Evolutionary conservation across 37 sponge, comb jelly and placozoan genomes (phyloP).

Genomic region (Mnemiopsis leidyi): DNA sequence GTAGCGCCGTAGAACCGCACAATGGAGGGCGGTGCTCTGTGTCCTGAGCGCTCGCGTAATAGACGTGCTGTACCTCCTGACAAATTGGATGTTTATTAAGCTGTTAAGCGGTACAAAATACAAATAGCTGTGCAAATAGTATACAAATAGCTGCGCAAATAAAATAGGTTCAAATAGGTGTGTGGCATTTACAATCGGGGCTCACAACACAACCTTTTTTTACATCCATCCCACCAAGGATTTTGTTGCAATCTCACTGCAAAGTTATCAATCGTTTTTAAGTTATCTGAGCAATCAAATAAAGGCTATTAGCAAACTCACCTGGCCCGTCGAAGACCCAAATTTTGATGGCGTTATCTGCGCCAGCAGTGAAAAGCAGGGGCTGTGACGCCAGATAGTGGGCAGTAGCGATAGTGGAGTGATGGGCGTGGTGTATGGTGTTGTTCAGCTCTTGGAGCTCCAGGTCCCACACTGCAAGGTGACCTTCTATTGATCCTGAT

Average conservation of each 20-base stretch:
- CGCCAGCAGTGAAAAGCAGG: slow-evolving; percentile 78
- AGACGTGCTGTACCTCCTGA: slow-evolving; percentile 92
- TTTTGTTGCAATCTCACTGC: no score
- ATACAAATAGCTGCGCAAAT: no score
- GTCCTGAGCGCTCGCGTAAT: slow-evolving; percentile 82
- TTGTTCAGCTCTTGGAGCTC: slow-evolving; percentile 71
- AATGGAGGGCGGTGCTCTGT: slow-evolving; percentile 88
- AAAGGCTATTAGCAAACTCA: not conserved
- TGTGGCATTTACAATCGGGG: no score
- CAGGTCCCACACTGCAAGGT: slow-evolving; percentile 94
- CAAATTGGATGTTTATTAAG: no score
- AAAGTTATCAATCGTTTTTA: no score
- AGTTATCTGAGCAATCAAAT: no score
- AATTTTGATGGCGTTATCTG: slow-evolving; percentile 88
- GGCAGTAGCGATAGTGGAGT: not conserved
- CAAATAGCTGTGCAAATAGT: no score
- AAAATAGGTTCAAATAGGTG: no score
- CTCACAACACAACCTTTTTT: no score
- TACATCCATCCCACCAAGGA: no score
- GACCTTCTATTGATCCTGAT: slow-evolving; percentile 77
- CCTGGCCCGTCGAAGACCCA: slow-evolving; percentile 89
- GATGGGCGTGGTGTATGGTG: slow-evolving; percentile 24
- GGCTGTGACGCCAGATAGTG: slow-evolving; percentile 82
- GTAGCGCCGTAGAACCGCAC: slow-evolving; percentile 75
- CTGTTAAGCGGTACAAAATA: no score